These are phyloP conservation scores for Tortricodes alternella DNA, from an alignment of 2,888 invertebrate species.

Conservation along the genomic window DNA sequence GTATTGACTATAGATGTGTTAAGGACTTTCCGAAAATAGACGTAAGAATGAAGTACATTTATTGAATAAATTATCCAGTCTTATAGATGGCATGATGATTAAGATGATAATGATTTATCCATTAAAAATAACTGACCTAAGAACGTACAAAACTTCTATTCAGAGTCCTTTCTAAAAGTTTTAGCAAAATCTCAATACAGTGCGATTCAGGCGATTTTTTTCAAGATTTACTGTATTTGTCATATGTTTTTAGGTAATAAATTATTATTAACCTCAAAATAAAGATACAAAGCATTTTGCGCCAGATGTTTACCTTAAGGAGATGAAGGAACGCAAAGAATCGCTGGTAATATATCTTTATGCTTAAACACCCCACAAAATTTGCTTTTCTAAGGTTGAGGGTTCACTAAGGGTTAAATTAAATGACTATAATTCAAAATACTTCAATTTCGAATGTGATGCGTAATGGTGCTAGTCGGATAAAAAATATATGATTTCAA, in stretches of 20 bases:
- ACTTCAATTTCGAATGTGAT: neutral
- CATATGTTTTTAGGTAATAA: neutral
- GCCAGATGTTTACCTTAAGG: conserved; percentile 9
- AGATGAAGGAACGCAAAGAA: conserved; percentile 3
- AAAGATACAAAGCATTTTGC: conserved; percentile 1
- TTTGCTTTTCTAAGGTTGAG: conserved; percentile 13
- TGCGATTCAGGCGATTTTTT: neutral
- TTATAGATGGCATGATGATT: too few species aligned
- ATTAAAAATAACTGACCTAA: too few species aligned
- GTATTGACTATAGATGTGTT: too few species aligned
- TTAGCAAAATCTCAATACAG: neutral
- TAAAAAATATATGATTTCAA: too few species aligned
- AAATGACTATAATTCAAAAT: neutral
- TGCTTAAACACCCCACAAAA: conserved; percentile 19
- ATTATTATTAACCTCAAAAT: neutral
- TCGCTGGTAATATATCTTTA: conserved; percentile 18
- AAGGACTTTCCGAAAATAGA: too few species aligned
- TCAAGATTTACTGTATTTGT: neutral
- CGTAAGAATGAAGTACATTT: too few species aligned
- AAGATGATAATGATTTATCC: too few species aligned
- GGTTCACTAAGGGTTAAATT: conserved; percentile 7
- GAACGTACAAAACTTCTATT: too few species aligned
- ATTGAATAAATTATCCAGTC: too few species aligned
- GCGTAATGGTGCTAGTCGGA: too few species aligned
- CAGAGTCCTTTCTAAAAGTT: too few species aligned